These are phyloP conservation scores for Ramazzottius varieornatus DNA, from an alignment of 2,888 invertebrate genomes.

Conservation along the genomic window DNA sequence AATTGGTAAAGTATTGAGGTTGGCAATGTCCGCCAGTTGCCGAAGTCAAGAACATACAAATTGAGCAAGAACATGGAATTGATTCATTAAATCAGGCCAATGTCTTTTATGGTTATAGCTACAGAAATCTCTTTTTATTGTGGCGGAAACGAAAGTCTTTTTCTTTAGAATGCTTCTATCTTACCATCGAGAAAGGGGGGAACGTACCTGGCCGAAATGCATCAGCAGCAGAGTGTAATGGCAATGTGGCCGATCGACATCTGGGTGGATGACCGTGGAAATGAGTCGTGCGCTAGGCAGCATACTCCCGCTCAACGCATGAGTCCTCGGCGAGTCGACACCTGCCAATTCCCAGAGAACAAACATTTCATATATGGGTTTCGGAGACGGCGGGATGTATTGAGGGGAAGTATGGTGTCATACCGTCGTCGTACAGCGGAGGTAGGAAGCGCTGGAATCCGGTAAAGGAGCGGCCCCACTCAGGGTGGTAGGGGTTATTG, in stretches of 20 bases:
- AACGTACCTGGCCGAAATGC: background rate
- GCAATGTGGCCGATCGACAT: slow-evolving; percentile 19
- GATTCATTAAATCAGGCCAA: no score
- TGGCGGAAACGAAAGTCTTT: no score
- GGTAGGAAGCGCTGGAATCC: slow-evolving; percentile 14
- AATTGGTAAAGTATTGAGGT: no score
- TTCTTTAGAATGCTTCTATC: background rate
- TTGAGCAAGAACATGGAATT: no score
- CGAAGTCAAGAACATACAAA: no score
- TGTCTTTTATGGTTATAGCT: no score
- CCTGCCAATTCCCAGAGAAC: slow-evolving; percentile 10
- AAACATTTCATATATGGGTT: no score
- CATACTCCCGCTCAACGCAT: slow-evolving; percentile 22
- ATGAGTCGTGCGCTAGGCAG: slow-evolving; percentile 40
- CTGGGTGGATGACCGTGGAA: slow-evolving; percentile 36
- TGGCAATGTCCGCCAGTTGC: no score
- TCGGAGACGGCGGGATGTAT: no score
- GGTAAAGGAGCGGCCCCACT: slow-evolving; percentile 21
- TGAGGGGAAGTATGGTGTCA: no score
- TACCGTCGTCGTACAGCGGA: slow-evolving; percentile 15
- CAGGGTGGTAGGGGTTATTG: slow-evolving; percentile 24
- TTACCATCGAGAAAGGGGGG: background rate
- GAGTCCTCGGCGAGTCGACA: slow-evolving; percentile 11
- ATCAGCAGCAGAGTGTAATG: background rate
- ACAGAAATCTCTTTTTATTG: no score